Conservation (phyloP, 2,797 vertebrate species). For the Trichosurus vulpecula region DNA sequence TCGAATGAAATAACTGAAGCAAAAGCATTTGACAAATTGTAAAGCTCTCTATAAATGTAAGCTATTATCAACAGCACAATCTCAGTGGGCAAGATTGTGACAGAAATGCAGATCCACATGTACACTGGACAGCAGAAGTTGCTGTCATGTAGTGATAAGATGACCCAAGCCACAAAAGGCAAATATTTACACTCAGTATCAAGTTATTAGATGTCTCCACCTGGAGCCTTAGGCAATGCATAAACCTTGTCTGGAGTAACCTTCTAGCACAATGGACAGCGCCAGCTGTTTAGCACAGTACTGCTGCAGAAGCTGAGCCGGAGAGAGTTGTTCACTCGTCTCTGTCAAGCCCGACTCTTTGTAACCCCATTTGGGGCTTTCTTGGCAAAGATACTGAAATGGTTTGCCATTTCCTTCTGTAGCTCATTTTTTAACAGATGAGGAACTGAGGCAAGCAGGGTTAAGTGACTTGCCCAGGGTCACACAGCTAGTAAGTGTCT, state of each 20-base stretch:
- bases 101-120: neutral
- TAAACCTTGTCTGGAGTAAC: neutral
- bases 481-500: neutral
- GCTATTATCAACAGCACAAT: neutral
- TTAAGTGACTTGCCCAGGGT: neutral
- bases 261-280: neutral
- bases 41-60: neutral
- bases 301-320: neutral
- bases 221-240: slow-evolving; percentile 10
- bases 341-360: neutral
- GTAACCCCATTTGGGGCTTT: neutral
- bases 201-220: neutral
- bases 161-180: neutral
- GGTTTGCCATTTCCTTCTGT: neutral
- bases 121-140: neutral
- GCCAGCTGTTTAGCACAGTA: neutral
- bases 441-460: neutral
- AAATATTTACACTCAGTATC: slow-evolving; percentile 12
- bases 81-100: neutral
- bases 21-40: neutral
- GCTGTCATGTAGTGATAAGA: slow-evolving; percentile 19
- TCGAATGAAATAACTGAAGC: neutral
- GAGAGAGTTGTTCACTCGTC: neutral
- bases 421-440: neutral
- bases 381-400: neutral